Percentiles rank a stretch among this genome's conserved stretches.
Conservation (phyloP, 1,140 invertebrate genomes). For the Scaptomyza montana region DNA sequence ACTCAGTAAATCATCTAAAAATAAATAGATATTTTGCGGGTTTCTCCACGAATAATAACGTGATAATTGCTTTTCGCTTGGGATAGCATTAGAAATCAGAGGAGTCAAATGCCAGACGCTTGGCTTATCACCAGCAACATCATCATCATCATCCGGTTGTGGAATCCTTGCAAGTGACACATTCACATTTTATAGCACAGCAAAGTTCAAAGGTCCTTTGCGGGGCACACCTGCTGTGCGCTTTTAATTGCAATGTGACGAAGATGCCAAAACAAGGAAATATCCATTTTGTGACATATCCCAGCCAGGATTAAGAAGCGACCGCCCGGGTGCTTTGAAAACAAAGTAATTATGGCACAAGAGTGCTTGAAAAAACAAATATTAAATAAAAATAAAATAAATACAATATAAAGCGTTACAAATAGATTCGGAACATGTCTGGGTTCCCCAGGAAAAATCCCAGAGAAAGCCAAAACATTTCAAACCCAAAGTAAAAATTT, state of each 20-base stretch:
- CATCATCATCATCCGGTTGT: constrained; percentile 52
- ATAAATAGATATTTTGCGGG: constrained; percentile 43
- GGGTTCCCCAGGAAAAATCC: constrained; percentile 29
- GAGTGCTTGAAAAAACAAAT: constrained; percentile 2
- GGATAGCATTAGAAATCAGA: constrained; percentile 5
- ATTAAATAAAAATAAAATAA: constrained; percentile 17
- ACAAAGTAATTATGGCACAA: constrained; percentile 71
- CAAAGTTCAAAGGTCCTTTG: constrained; percentile 71
- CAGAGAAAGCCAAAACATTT: constrained; percentile 58
- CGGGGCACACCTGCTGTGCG: constrained; percentile 70
- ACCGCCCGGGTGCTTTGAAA: constrained; percentile 64
- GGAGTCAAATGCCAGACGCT: constrained; percentile 13
- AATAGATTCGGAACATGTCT: constrained; percentile 43
- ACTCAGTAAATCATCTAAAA: constrained; percentile 2
- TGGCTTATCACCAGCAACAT: constrained; percentile 3
- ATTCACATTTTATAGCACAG: constrained; percentile 67
- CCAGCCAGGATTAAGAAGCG: constrained; percentile 46
- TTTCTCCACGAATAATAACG: constrained; percentile 72
- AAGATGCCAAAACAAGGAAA: constrained; percentile 38
- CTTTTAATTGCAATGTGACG: constrained; percentile 81
- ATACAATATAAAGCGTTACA: constrained; percentile 32
- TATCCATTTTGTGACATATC: constrained; percentile 12
- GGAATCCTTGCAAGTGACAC: constrained; percentile 83
- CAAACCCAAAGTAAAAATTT: constrained; percentile 4
- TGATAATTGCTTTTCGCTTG: constrained; percentile 75